Percentiles rank a stretch among this genome's conserved stretches.
Conservation (phyloP, 64 coral and sea anemone genomes). For the Porites lutea region DNA sequence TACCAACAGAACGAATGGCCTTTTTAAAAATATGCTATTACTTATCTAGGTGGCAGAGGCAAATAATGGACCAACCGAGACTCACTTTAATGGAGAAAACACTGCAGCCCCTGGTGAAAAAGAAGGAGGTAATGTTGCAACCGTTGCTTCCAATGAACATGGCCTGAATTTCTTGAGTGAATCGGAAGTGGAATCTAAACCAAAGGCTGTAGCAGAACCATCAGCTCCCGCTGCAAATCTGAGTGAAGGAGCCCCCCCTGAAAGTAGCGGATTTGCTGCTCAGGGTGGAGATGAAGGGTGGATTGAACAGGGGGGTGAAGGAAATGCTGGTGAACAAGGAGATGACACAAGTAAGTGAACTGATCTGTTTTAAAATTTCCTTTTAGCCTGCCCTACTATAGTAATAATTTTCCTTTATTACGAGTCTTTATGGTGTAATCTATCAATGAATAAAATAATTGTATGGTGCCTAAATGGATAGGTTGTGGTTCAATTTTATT, state of each 20-base stretch:
- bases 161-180: slow-evolving; percentile 90
- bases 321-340: slow-evolving; percentile 11
- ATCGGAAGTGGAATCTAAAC: slow-evolving; percentile 83
- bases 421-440: too few species aligned
- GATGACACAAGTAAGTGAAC: slow-evolving; percentile 24
- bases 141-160: slow-evolving; percentile 85
- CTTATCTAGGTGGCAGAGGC: slow-evolving; percentile 10
- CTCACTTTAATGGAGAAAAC: slow-evolving; percentile 44
- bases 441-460: too few species aligned
- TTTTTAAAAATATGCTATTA: too few species aligned
- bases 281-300: slow-evolving; percentile 51
- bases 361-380: background rate
- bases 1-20: too few species aligned
- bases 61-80: slow-evolving; percentile 31
- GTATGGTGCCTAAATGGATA: too few species aligned
- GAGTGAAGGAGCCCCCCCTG: background rate
- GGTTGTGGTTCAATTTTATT: too few species aligned
- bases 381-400: background rate
- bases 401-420: too few species aligned
- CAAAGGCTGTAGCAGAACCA: slow-evolving; percentile 15
- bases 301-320: slow-evolving; percentile 31
- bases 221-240: background rate
- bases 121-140: slow-evolving; percentile 60
- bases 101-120: background rate
- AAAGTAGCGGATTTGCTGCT: background rate